Evolutionary conservation across 1,140 invertebrate species (phyloP).

Genomic region (Microplitis mediator): DNA sequence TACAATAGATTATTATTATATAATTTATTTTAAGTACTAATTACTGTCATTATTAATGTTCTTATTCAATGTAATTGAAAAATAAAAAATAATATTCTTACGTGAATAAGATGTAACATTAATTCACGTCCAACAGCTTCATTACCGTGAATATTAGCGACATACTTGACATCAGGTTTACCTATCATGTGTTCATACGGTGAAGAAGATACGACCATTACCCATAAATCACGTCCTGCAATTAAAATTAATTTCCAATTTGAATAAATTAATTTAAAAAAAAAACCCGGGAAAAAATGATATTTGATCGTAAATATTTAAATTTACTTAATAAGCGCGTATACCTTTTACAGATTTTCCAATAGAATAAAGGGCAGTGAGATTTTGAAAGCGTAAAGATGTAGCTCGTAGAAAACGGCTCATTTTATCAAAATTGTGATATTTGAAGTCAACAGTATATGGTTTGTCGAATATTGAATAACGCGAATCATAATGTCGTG

Average conservation of each 20-base stretch:
- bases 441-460: constrained; percentile 75
- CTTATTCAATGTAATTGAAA: neutral
- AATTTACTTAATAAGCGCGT: neutral
- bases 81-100: constrained; percentile 54
- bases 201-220: constrained; percentile 89
- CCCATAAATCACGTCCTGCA: constrained; percentile 90
- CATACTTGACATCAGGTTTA: constrained; percentile 90
- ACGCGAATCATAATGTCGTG: constrained; percentile 50
- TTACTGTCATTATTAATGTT: neutral
- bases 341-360: constrained; percentile 91
- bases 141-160: constrained; percentile 91
- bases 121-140: constrained; percentile 88
- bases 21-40: neutral
- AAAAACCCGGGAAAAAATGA: neutral
- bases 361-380: constrained; percentile 89
- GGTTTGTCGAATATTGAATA: constrained; percentile 53
- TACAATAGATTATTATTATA: too few species aligned
- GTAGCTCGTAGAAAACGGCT: constrained; percentile 81
- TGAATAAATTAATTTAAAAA: neutral
- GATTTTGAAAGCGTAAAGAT: constrained; percentile 78
- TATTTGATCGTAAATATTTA: too few species aligned
- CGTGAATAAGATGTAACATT: constrained; percentile 84
- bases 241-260: neutral
- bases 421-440: constrained; percentile 89
- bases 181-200: constrained; percentile 90